Base-by-base conservation (phyloP, 1,140 invertebrate genomes). In the Bombus fervidus region DNA sequence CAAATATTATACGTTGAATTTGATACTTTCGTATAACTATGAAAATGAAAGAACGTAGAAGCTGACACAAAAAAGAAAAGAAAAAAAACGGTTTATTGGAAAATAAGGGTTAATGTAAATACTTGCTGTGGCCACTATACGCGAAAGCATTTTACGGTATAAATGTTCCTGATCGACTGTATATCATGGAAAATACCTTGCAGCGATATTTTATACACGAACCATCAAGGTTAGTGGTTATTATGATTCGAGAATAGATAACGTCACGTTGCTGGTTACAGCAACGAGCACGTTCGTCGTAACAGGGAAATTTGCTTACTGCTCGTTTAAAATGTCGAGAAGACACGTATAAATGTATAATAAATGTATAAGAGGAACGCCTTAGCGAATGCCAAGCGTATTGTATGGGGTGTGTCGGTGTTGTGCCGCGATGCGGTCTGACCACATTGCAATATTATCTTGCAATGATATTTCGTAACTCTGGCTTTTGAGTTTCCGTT, bases 381-480 rank as follows among this genome's bases (percentile, higher is more conserved):
- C 79, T 57, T n/a, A 53, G 69, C 9, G 59, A 84, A 81, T 64
- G 57, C 39, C 39, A 71, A 47, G 43, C 72, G 62, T 64, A 69
- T 82, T 82, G 59, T 43, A 75, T 12, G 43, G 81, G 80, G 80
- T 83, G 85, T 71, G 83, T n/a, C 83, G 34, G 47, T 53, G 69
- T 84, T 79, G 83, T 41, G 77, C 47, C 77, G 77, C 76, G 76
- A 85, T 85, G 83, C 68, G 66, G 83, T 85, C 41, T 28, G 83
- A 85, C 83, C 83, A 28, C 83, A 80, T 85, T 85, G 83, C 83
- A 80, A 71, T 43, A 80, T 80, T 85, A 80, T 80, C 83, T 72
- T 13, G n/a, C 31, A n/a, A 47, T 78, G 28, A 18, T 43, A 62
- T 73, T 81, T 80, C 83, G 83, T 81, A 87, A 81, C 71, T 62